A percentile compares a stretch with the other conserved stretches of the same genome.
Evolutionary conservation across 2,888 invertebrate species (phyloP).

Genomic region (Balanococcus diminutus): DNA sequence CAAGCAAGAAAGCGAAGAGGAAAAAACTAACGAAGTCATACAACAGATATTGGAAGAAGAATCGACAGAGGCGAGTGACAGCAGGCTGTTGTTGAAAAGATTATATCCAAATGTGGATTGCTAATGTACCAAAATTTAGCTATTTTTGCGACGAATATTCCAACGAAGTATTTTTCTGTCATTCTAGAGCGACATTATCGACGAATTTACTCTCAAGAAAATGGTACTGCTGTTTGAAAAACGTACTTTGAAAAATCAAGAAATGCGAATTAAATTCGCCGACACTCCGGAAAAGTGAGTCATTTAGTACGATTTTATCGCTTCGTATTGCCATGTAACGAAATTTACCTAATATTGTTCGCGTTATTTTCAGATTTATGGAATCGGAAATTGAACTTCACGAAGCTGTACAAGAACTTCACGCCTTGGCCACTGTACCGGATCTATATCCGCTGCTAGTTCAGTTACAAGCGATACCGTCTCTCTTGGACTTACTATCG

Average conservation of each 20-base stretch:
- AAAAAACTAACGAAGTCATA: slow-evolving; percentile 16
- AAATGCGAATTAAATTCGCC: slow-evolving; percentile 97
- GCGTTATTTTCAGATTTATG: slow-evolving; percentile 73
- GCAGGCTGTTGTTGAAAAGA: neutral
- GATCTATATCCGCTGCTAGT: slow-evolving; percentile 92
- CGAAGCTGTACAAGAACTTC: slow-evolving; percentile 85
- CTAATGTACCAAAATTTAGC: neutral
- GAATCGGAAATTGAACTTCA: slow-evolving; percentile 94
- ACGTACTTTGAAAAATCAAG: slow-evolving; percentile 89
- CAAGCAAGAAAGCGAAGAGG: slow-evolving; percentile 43
- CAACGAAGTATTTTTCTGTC: neutral
- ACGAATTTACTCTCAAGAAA: slow-evolving; percentile 86
- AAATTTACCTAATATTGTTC: neutral
- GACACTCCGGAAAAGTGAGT: slow-evolving; percentile 88
- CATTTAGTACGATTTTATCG: neutral
- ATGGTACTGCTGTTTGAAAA: slow-evolving; percentile 94
- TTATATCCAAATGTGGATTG: neutral
- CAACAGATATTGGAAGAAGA: slow-evolving; percentile 47
- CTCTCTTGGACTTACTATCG: slow-evolving; percentile 86
- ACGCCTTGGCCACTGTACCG: slow-evolving; percentile 92
- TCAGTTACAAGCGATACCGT: slow-evolving; percentile 85
- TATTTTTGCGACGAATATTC: too few relatives aligned
- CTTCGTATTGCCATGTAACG: too few relatives aligned
- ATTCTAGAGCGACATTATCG: slow-evolving; percentile 71
- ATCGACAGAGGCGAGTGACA: slow-evolving; percentile 57